phyloP scores from a whole-genome alignment of 2,797 vertebrate genomes.

The Rhyacichthys aspro region DNA sequence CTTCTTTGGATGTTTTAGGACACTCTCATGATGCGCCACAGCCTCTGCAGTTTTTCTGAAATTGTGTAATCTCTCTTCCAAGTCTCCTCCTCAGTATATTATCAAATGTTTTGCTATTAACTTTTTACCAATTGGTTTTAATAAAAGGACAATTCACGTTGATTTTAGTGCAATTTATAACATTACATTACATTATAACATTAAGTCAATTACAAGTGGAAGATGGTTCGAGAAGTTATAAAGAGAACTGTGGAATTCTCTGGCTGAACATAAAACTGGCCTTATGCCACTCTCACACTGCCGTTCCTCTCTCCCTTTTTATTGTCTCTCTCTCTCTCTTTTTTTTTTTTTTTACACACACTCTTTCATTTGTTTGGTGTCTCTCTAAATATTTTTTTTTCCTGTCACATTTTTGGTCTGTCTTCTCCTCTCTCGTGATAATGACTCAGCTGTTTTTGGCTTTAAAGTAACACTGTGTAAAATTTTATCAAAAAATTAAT shows the following conservation, averaged over 20 bases:
- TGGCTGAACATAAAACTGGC: slow-evolving; percentile 79
- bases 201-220: slow-evolving; percentile 2
- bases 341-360: slow-evolving; percentile 14
- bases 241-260: slow-evolving; percentile 66
- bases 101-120: background rate
- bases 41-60: slow-evolving; percentile 36
- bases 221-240: slow-evolving; percentile 23
- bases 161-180: too few relatives aligned
- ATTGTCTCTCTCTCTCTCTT: too few relatives aligned
- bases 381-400: slow-evolving; percentile 24
- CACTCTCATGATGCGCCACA: too few relatives aligned
- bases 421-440: background rate
- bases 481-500: too few relatives aligned
- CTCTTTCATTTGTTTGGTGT: slow-evolving; percentile 18
- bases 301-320: slow-evolving; percentile 19
- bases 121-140: too few relatives aligned
- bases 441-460: slow-evolving; percentile 21
- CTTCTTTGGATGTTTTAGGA: slow-evolving; percentile 37
- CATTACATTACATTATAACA: too few relatives aligned
- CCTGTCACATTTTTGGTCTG: slow-evolving; percentile 23
- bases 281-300: slow-evolving; percentile 52
- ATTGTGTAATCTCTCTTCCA: slow-evolving; percentile 23
- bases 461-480: too few relatives aligned
- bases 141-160: too few relatives aligned
- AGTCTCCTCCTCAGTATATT: background rate